Evolutionary conservation across 2,113 vertebrate genomes (phyloP), one percentile per base, ranked within the genome.

Genomic region (Accipiter virgatus): DNA sequence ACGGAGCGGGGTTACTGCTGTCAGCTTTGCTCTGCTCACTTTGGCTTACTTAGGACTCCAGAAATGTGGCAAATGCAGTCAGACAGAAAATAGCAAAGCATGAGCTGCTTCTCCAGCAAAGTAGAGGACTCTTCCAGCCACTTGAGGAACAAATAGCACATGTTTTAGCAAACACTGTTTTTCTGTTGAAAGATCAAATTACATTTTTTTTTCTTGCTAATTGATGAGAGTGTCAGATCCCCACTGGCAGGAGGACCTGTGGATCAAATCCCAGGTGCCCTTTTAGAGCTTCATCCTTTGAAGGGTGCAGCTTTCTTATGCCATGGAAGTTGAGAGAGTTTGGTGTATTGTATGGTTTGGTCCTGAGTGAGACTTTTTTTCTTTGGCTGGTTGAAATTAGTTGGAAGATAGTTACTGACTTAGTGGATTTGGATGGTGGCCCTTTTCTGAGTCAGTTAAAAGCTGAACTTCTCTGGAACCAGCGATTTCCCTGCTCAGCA

Each of bases 11-110:
- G 47, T 11, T 70, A 9, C 50, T 70, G 74, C 90, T 75, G 56
- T 77, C 81, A 82, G 65, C 53, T 92, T 93, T 75, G 40, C 70
- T 95, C 13, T 72, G 65, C 70, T 95, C 77, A 13, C 16, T 91
- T 90, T 62, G 55, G 7, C 32, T 94, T 90, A 9, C 27, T 59
- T 84, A 62, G 6, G 11, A 31, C 25, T 95, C 50, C 45, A 83
- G 43, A 86, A 92, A 87, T n/a, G 61, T 61, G 75, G 48, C 68
- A 95, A 79, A 91, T 26, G 36, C 40, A 40, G 25, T 67, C 55
- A 84, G 65, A 92, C 27, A 83, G 77, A 82, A 94, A 87, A 85
- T 31, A 55, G 16, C 34, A 56, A 89, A 89, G 42, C 1, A 6
- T 61, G 86, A 93, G 53, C 32, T 94, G 17, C 59, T 81, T 81